A percentile compares a stretch with the other conserved stretches of the same genome.
These are phyloP conservation scores for Bombycilla garrulus DNA, from an alignment of 2,113 vertebrate genomes.

Conservation along the genomic window DNA sequence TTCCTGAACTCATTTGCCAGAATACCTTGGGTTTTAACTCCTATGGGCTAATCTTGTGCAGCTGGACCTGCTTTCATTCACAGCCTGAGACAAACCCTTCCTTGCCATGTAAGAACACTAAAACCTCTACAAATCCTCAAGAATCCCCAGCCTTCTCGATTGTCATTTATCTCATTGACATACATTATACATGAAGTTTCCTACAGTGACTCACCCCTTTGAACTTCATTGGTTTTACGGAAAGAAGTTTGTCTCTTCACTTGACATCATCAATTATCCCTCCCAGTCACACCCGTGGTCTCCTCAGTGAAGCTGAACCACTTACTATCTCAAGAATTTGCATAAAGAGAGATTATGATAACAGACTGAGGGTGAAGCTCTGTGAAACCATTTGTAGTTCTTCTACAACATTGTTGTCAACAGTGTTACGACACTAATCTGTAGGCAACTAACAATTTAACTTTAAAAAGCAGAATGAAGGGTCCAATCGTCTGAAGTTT, in stretches of 20 bases:
- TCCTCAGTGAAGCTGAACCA: background rate
- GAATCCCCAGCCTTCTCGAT: background rate
- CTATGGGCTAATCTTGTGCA: background rate
- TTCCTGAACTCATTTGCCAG: background rate
- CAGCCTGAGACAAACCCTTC: background rate
- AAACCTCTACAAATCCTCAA: background rate
- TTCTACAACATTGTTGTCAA: background rate
- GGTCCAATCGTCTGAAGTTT: background rate
- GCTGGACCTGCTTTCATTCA: background rate
- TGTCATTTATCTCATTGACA: background rate
- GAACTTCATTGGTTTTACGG: background rate
- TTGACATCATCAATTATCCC: background rate
- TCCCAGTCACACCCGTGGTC: background rate
- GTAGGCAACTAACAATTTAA: background rate
- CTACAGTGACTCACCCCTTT: background rate
- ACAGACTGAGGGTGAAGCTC: background rate
- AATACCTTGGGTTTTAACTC: background rate
- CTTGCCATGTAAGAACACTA: background rate
- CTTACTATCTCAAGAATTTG: background rate
- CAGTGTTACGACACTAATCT: background rate
- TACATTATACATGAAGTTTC: background rate
- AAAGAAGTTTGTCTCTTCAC: background rate
- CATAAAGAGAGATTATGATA: background rate
- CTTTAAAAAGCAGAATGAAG: background rate
- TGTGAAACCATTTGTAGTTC: background rate